Percentiles rank a stretch among this genome's conserved stretches.
Evolutionary conservation across 2,113 vertebrate genomes (phyloP).

Genomic region (Forbesichthys agassizii): DNA sequence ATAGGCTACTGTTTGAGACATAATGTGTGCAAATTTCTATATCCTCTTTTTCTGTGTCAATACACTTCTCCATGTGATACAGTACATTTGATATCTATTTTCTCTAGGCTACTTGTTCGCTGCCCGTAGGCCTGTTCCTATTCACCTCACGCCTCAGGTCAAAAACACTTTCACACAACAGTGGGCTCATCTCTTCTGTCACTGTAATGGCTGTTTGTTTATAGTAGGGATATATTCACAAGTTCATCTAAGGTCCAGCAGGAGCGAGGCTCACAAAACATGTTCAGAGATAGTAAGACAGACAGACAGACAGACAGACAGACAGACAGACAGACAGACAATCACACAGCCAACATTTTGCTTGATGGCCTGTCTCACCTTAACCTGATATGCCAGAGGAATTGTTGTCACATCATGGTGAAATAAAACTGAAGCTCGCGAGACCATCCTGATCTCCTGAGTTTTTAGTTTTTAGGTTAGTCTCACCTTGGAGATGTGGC

Average conservation of each 20-base stretch:
- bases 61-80: too few species aligned
- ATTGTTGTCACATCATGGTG: too few species aligned
- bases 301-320: neutral
- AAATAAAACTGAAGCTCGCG: too few species aligned
- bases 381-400: too few species aligned
- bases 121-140: conserved; percentile 34
- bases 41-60: too few species aligned
- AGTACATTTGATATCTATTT: conserved; percentile 16
- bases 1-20: too few species aligned
- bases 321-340: neutral
- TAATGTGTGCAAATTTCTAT: too few species aligned
- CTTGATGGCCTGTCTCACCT: neutral
- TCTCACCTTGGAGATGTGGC: conserved; percentile 27
- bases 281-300: neutral
- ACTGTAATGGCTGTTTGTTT: conserved; percentile 48
- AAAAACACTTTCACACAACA: conserved; percentile 38
- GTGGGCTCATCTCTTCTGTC: conserved; percentile 44
- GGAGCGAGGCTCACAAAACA: conserved; percentile 8
- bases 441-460: too few species aligned
- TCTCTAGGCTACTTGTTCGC: conserved; percentile 7
- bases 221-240: neutral
- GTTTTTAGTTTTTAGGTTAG: too few species aligned
- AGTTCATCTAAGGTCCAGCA: conserved; percentile 14
- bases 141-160: conserved; percentile 28
- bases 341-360: conserved; percentile 5